Conservation (phyloP, 2,113 vertebrate genomes). For the Silurus glanis region DNA sequence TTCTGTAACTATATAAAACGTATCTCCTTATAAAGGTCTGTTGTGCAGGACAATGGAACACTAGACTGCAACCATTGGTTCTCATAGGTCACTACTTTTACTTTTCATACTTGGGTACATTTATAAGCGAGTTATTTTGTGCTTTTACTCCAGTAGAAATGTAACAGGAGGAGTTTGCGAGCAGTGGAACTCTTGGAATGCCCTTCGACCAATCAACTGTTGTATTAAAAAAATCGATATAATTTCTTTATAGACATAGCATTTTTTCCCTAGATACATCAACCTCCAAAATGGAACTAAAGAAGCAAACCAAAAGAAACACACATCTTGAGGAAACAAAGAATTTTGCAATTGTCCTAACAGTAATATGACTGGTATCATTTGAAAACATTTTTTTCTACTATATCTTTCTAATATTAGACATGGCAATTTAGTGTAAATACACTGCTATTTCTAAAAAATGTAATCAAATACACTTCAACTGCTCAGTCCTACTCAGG, state of each 20-base stretch:
- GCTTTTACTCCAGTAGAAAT: no score
- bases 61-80: no score
- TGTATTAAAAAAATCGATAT: not conserved
- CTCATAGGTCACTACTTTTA: no score
- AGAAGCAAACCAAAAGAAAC: no score
- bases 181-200: no score
- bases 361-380: not conserved
- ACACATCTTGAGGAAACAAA: not conserved
- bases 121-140: no score
- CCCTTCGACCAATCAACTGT: not conserved
- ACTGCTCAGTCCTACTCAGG: not conserved
- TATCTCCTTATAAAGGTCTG: no score
- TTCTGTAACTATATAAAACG: no score
- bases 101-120: no score
- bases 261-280: not conserved
- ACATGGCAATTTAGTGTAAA: no score
- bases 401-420: not conserved
- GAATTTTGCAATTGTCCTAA: not conserved
- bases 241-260: not conserved
- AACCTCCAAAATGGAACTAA: not conserved
- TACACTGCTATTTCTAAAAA: not conserved
- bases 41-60: no score
- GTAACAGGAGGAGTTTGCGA: no score
- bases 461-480: not conserved
- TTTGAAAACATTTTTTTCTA: not conserved